These are phyloP conservation scores for Coreius guichenoti DNA, from an alignment of 2,797 vertebrate species.

Conservation along the genomic window DNA sequence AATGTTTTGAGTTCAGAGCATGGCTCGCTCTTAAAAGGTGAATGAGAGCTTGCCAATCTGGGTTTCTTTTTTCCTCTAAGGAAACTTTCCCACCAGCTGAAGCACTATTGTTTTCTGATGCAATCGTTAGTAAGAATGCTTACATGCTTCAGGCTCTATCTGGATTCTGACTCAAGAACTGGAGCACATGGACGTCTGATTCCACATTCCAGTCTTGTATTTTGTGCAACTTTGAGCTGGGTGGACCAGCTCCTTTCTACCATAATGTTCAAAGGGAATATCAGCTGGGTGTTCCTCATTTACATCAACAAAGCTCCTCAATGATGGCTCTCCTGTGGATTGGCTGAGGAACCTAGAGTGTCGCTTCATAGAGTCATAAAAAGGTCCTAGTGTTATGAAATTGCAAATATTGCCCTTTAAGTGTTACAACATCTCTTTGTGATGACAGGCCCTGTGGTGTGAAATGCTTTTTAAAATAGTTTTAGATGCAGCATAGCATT, in stretches of 20 bases:
- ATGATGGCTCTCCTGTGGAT: conserved; percentile 5
- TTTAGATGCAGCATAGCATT: background rate
- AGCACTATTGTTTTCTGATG: conserved; percentile 73
- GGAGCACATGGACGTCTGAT: conserved; percentile 67
- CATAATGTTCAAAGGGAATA: conserved; percentile 47
- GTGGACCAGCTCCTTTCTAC: conserved; percentile 32
- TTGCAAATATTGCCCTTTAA: conserved; percentile 1
- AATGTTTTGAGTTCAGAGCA: conserved; percentile 55
- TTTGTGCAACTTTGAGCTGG: conserved; percentile 32
- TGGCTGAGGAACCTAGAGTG: background rate
- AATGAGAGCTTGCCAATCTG: conserved; percentile 63
- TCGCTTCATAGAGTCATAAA: conserved; percentile 11
- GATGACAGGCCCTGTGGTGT: background rate
- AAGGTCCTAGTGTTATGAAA: conserved; percentile 2
- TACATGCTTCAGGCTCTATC: conserved; percentile 71
- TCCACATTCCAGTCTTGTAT: conserved; percentile 50
- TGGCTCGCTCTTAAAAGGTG: conserved; percentile 55
- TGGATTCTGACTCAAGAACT: conserved; percentile 73
- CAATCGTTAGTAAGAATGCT: conserved; percentile 75
- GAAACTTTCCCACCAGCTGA: conserved; percentile 66
- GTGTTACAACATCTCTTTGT: conserved; percentile 3
- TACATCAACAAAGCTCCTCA: conserved; percentile 15
- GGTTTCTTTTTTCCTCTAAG: conserved; percentile 75
- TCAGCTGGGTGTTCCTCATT: conserved; percentile 17
- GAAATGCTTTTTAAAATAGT: background rate